Evolutionary conservation across 2,888 invertebrate genomes (phyloP), one percentile per base, ranked within the genome.

Genomic region (Acrocyrtus sp.): DNA sequence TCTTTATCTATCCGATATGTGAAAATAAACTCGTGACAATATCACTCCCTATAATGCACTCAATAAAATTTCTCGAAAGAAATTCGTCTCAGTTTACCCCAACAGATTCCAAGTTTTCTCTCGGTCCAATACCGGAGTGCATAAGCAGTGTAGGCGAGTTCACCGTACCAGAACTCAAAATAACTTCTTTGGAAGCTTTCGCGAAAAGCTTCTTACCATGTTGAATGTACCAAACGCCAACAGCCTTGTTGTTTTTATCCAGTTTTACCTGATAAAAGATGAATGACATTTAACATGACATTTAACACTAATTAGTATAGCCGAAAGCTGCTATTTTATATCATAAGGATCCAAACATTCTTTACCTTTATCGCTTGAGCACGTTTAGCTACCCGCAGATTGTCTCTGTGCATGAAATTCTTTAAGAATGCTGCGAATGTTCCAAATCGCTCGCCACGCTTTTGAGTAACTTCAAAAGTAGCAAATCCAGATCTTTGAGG

Each of bases 321-420:
- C n/a, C n/a, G n/a, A n/a, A n/a, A n/a, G n/a, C n/a, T n/a, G n/a
- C n/a, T n/a, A n/a, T n/a, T n/a, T n/a, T n/a, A n/a, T n/a, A n/a
- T n/a, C n/a, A n/a, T n/a, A n/a, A n/a, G n/a, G n/a, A n/a, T n/a
- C n/a, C n/a, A n/a, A n/a, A n/a, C n/a, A n/a, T n/a, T n/a, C 8
- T 4, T 41, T 0, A 92, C 88, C 83, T 89, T 89, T 0, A 92
- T 92, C 0, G 90, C 94, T 75, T 93, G 92, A 0, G 94, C 88
- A 81, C 92, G 88, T 89, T 93, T 92, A 0, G 94, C 90, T 12
- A 96, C 89, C 82, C 95, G 93, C 0, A 96, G 86, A 83, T 95
- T 95, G 15, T 88, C 87, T 0, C 95, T 87, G 3, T 92, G 86
- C 61, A 93, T 87, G 0, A 92, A 91, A 0, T 74, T 69, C 53